Base-by-base conservation (phyloP, 2,797 vertebrate genomes). In the Florisuga fusca region DNA sequence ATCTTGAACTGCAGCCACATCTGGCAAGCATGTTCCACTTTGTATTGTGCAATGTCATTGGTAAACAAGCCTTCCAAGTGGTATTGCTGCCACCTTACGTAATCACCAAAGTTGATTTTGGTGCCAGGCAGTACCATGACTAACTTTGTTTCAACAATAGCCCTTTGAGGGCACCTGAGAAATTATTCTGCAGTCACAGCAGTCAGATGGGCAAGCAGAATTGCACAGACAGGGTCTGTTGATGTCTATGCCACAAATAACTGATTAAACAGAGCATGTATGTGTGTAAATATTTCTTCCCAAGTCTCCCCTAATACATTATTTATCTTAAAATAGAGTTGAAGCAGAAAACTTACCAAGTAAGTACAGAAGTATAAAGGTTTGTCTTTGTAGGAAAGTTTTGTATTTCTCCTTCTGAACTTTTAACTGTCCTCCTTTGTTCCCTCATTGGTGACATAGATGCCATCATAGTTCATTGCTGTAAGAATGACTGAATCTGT, bases 111-210 rank as follows among this genome's bases (percentile, higher is more conserved):
- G 79, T 75, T 86, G 85, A 7, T 59, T 84, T 87, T 90, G 77
- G 90, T 95, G 89, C 95, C 89, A 84, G 91, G 94, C 92, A 26
- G 85, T 91, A 34, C 94, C 83, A 81, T 87, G 89, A 95, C 85
- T 86, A 94, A 93, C 82, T 81, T 87, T 33, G 33, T 48, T 95
- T 88, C 77, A 71, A 95, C 95, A 96, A 77, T 79, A 86, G 93
- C 59, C 71, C 85, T 94, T 95, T 96, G 95, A 94, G 95, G 91
- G 77, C 91, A 95, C 95, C 94, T 94, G 91, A 93, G 93, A 63
- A 88, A 93, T 96, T 92, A 92, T 82, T 96, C 94, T 91, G 85
- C 82, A 94, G 84, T 92, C 94, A 83, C 62, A 91, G 81, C 75
- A 80, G 86, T 59, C 89, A 79, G 89, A 90, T 90, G 94, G 95